Evolutionary conservation across 2,113 vertebrate genomes (phyloP).

Genomic region (Barbus barbus): DNA sequence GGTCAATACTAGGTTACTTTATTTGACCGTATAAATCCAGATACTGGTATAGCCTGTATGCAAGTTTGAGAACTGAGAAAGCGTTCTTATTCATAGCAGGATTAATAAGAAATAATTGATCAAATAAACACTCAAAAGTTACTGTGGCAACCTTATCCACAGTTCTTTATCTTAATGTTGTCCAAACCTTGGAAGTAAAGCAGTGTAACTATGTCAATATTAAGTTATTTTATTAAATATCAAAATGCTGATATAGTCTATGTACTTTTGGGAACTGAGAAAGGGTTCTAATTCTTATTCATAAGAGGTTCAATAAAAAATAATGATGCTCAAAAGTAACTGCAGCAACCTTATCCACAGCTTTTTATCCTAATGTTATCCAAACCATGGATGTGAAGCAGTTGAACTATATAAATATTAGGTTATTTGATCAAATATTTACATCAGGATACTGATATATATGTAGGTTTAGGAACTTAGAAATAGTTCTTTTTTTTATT

Average conservation of each 20-base stretch:
- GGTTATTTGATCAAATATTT: background rate
- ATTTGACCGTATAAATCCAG: background rate
- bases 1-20: conserved; percentile 2
- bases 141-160: conserved; percentile 48
- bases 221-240: background rate
- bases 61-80: no score
- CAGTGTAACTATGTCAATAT: background rate
- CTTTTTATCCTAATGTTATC: background rate
- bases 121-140: background rate
- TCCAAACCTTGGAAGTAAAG: background rate
- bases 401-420: conserved; percentile 4
- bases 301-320: no score
- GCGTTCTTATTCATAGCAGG: background rate
- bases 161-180: background rate
- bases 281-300: no score
- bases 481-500: background rate
- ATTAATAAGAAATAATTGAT: background rate
- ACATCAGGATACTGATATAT: no score
- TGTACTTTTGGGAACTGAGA: no score
- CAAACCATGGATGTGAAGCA: background rate
- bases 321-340: conserved; percentile 11
- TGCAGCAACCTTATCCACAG: conserved; percentile 23
- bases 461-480: no score
- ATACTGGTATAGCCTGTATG: background rate
- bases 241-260: no score